These are phyloP conservation scores for Miniopterus natalensis DNA, from an alignment of 2,113 vertebrate genomes.

Conservation along the genomic window DNA sequence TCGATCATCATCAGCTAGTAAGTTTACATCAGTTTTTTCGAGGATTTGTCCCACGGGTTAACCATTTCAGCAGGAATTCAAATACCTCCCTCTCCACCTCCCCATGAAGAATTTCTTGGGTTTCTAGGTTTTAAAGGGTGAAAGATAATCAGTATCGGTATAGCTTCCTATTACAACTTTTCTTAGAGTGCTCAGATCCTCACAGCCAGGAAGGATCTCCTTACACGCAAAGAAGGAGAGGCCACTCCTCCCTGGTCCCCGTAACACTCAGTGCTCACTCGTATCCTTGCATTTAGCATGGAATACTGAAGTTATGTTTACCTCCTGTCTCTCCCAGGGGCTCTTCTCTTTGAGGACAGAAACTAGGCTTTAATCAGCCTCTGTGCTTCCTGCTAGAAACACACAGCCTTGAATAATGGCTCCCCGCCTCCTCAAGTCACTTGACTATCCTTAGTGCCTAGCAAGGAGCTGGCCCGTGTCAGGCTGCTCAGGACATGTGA, in stretches of 20 bases:
- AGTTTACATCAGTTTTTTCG: neutral
- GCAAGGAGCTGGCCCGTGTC: neutral
- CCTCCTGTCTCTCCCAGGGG: constrained; percentile 40
- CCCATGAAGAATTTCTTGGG: neutral
- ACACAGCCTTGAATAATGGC: constrained; percentile 29
- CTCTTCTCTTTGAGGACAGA: constrained; percentile 29
- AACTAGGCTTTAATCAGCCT: neutral
- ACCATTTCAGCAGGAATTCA: neutral
- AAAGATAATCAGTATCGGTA: neutral
- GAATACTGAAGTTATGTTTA: neutral
- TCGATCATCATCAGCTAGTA: neutral
- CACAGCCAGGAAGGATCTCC: neutral
- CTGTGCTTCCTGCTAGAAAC: constrained; percentile 7
- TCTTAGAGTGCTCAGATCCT: neutral
- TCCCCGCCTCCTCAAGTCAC: neutral
- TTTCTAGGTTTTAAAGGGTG: constrained; percentile 13
- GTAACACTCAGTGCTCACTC: fast-evolving
- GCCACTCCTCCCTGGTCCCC: fast-evolving
- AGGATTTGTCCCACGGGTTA: neutral
- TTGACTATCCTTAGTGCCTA: neutral
- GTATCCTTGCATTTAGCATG: neutral
- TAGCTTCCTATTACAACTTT: neutral
- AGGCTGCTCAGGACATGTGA: neutral
- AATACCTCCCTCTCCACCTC: neutral
- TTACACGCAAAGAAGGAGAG: neutral